phyloP scores from a whole-genome alignment of 2,888 invertebrate genomes.

The Chamaedrilus cognettii region DNA sequence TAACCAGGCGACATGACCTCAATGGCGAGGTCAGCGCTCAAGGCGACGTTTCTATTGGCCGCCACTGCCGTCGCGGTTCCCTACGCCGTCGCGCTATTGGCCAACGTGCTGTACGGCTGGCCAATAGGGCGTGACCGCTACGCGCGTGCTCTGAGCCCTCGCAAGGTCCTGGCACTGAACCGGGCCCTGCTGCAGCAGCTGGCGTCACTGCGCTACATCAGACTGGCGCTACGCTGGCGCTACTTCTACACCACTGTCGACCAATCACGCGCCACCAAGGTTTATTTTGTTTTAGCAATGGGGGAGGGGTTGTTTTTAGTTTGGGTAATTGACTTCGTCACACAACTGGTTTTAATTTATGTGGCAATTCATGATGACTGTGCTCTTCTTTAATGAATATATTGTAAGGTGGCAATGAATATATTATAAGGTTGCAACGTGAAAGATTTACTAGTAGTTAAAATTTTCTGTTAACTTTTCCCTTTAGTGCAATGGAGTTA shows the following conservation, averaged over 20 bases:
- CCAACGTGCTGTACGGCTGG: slow-evolving; percentile 53
- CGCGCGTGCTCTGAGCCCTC: slow-evolving; percentile 48
- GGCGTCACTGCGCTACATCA: slow-evolving; percentile 39
- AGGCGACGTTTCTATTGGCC: slow-evolving; percentile 34
- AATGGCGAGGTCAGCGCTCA: no score
- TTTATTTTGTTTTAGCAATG: no score
- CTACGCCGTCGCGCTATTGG: slow-evolving; percentile 50
- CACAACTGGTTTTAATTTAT: no score
- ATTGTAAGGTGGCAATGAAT: no score
- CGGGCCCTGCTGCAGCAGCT: slow-evolving; percentile 45
- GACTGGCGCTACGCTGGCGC: slow-evolving; percentile 45
- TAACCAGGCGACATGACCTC: no score
- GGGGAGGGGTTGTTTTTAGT: background rate
- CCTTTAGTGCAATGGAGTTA: no score
- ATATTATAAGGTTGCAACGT: no score
- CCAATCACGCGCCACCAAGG: slow-evolving; percentile 45
- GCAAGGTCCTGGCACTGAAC: slow-evolving; percentile 52
- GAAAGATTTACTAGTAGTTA: no score
- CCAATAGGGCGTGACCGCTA: slow-evolving; percentile 44
- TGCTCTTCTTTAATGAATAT: no score
- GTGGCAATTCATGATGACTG: no score
- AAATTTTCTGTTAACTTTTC: no score
- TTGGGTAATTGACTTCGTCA: no score
- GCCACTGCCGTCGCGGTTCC: slow-evolving; percentile 50
- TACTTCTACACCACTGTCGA: slow-evolving; percentile 45